Evolutionary conservation across 2,888 invertebrate genomes (phyloP).

Genomic region (Noctua fimbriata): DNA sequence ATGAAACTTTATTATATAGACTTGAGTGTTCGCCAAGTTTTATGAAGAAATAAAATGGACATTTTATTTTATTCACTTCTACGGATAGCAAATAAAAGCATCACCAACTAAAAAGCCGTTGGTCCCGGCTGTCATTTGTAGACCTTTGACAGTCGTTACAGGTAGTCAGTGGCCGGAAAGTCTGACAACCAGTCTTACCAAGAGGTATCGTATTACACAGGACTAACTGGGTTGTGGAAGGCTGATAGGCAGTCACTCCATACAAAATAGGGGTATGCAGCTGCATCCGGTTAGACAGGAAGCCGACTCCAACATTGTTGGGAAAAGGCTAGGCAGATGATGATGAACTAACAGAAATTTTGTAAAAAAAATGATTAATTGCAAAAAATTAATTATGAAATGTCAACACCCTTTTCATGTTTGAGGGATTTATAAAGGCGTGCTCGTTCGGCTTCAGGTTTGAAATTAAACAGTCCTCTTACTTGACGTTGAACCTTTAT

Average conservation of each 20-base stretch:
- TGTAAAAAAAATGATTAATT: background rate
- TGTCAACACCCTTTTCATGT: conserved; percentile 10
- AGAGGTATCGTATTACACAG: background rate
- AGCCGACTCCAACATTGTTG: background rate
- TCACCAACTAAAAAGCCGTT: background rate
- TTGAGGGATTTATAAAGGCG: background rate
- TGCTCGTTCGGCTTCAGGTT: background rate
- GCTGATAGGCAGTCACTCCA: background rate
- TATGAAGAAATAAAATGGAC: conserved; percentile 31
- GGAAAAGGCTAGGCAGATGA: background rate
- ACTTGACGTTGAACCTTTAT: background rate
- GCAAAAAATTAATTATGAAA: background rate
- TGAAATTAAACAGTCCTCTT: conserved; percentile 1
- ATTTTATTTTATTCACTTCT: conserved; percentile 27
- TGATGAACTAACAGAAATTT: conserved; percentile 1
- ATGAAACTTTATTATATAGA: conserved; percentile 28
- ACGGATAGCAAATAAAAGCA: conserved; percentile 12
- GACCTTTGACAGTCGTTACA: background rate
- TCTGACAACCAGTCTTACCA: background rate
- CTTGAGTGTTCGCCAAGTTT: conserved; percentile 37
- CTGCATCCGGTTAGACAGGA: background rate
- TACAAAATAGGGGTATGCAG: background rate
- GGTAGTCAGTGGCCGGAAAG: background rate
- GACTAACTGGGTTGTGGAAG: background rate
- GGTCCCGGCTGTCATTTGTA: background rate